Evolutionary conservation across 2,888 invertebrate species (phyloP).

Genomic region (Archips xylosteana): DNA sequence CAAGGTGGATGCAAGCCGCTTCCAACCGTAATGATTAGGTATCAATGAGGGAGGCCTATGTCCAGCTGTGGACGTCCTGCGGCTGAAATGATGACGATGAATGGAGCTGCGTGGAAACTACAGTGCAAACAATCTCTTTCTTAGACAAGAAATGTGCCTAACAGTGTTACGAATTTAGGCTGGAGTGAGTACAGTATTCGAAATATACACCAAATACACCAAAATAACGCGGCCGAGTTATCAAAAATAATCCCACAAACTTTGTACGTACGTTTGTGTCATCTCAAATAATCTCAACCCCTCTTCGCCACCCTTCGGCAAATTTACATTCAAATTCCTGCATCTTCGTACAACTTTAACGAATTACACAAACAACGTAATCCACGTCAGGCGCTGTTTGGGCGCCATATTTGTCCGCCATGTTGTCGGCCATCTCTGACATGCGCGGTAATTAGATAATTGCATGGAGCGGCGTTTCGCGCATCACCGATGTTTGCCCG

Average conservation of each 20-base stretch:
- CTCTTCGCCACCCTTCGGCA: conserved; percentile 1
- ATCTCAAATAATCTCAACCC: neutral
- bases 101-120: too few relatives aligned
- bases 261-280: neutral
- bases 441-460: conserved; percentile 70
- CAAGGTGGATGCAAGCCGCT: too few relatives aligned
- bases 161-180: too few relatives aligned
- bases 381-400: conserved; percentile 49
- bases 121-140: too few relatives aligned
- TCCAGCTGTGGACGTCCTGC: too few relatives aligned
- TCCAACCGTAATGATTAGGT: too few relatives aligned
- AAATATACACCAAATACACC: neutral
- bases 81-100: too few relatives aligned
- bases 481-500: conserved; percentile 56
- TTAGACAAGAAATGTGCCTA: too few relatives aligned
- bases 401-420: conserved; percentile 60
- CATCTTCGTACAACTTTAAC: conserved; percentile 67
- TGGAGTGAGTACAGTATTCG: too few relatives aligned
- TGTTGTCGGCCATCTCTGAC: conserved; percentile 56
- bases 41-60: too few relatives aligned
- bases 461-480: conserved; percentile 66
- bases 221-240: neutral
- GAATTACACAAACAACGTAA: conserved; percentile 71
- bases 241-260: conserved; percentile 7
- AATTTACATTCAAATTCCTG: conserved; percentile 39